Evolutionary conservation across 2,113 vertebrate genomes (phyloP).

Genomic region (Hippocampus zosterae): DNA sequence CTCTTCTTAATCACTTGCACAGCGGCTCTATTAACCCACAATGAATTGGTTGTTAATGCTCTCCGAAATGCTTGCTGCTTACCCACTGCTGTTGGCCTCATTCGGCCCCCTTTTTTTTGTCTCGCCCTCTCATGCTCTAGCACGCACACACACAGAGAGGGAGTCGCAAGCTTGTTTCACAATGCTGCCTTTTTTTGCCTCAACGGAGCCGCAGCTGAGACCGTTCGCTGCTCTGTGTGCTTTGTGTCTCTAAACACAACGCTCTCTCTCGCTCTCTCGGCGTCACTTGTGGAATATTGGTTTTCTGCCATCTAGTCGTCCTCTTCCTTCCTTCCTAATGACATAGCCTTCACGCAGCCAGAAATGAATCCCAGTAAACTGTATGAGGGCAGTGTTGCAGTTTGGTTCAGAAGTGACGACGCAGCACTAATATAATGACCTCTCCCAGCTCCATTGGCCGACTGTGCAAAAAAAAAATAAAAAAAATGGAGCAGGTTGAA

Average conservation of each 20-base stretch:
- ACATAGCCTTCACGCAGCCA: background rate
- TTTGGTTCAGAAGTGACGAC: background rate
- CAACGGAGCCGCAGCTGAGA: constrained; percentile 44
- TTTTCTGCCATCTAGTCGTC: background rate
- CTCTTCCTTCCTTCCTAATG: background rate
- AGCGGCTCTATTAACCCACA: constrained; percentile 57
- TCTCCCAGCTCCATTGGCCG: background rate
- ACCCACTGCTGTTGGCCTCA: constrained; percentile 34
- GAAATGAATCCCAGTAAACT: background rate
- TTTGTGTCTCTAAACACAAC: constrained; percentile 64
- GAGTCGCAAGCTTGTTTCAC: constrained; percentile 47
- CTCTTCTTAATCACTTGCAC: constrained; percentile 55
- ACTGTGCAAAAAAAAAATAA: background rate
- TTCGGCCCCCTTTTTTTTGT: constrained; percentile 7
- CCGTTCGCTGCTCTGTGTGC: constrained; percentile 58
- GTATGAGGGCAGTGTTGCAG: background rate
- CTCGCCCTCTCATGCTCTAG: constrained; percentile 6
- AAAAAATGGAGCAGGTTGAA: background rate
- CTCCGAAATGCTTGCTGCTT: constrained; percentile 36
- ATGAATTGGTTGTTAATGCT: constrained; percentile 60
- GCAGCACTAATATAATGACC: background rate
- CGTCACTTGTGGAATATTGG: background rate
- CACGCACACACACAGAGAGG: constrained; percentile 10
- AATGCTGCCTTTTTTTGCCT: constrained; percentile 60
- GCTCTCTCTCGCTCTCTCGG: constrained; percentile 7